These are phyloP conservation scores for Acanthacorydalis orientalis DNA, from an alignment of 2,888 invertebrate species.

Conservation along the genomic window DNA sequence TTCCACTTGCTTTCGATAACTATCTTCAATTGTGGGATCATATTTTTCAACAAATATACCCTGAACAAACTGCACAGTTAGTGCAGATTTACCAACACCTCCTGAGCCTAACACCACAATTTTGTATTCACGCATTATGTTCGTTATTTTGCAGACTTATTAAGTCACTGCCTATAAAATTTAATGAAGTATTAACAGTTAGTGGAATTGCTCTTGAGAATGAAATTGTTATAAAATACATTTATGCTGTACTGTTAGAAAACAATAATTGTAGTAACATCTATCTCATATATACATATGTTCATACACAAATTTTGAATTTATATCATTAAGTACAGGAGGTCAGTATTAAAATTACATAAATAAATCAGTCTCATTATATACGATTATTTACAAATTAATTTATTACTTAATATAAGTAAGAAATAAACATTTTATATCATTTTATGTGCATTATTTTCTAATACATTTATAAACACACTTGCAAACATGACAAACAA, in stretches of 20 bases:
- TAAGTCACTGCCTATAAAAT: neutral
- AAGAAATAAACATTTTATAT: too few relatives aligned
- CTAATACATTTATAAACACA: too few relatives aligned
- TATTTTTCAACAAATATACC: slow-evolving; percentile 99
- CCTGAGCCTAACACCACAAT: slow-evolving; percentile 98
- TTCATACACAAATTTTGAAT: too few relatives aligned
- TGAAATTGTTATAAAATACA: neutral
- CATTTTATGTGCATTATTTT: too few relatives aligned
- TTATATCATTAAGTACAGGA: too few relatives aligned
- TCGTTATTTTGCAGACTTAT: slow-evolving; percentile 7
- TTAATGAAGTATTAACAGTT: neutral
- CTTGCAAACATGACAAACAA: too few relatives aligned
- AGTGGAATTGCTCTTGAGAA: neutral
- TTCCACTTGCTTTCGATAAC: slow-evolving; percentile 99
- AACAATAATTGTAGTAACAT: too few relatives aligned
- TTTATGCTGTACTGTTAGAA: neutral
- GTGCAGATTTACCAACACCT: slow-evolving; percentile 98
- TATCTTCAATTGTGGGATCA: slow-evolving; percentile 99
- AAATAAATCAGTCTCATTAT: too few relatives aligned
- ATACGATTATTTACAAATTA: too few relatives aligned
- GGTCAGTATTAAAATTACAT: too few relatives aligned
- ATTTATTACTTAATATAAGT: too few relatives aligned
- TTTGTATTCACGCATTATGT: slow-evolving; percentile 96
- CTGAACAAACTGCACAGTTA: slow-evolving; percentile 95
- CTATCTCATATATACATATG: too few relatives aligned